Conservation (phyloP, 35 echinoderm and acorn worm species). For the Patiria miniata region DNA sequence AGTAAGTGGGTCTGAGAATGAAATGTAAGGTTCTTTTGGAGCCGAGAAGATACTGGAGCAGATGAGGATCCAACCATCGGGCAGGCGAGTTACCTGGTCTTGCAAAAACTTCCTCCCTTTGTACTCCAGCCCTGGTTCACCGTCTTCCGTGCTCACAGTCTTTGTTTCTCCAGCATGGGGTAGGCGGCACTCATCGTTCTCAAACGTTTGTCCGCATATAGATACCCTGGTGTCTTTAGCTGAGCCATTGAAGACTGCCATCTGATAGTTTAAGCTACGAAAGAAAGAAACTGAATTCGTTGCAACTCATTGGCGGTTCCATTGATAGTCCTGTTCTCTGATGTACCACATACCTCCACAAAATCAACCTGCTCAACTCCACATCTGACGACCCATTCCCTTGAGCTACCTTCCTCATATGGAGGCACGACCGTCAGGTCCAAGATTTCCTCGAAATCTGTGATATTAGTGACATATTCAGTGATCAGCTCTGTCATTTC, state of each 20-base stretch:
- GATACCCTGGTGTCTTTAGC: neutral
- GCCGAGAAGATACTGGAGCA: neutral
- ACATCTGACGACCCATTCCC: neutral
- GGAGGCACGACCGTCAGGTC: neutral
- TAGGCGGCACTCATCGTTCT: neutral
- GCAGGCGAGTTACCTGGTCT: neutral
- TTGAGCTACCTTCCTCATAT: neutral
- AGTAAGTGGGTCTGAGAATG: conserved; percentile 24
- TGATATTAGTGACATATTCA: neutral
- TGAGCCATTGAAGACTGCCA: neutral
- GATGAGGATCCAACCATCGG: neutral
- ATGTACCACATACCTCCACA: neutral
- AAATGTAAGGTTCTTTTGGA: neutral
- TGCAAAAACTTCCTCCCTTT: neutral
- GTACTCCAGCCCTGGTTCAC: neutral
- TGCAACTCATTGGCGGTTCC: neutral
- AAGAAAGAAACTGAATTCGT: neutral
- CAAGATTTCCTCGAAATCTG: conserved; percentile 7
- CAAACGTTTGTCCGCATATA: neutral
- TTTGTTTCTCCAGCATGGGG: neutral
- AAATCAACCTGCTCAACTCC: neutral
- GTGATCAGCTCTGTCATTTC: neutral
- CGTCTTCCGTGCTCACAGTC: neutral
- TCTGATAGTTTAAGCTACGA: neutral
- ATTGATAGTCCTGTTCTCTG: neutral